A percentile compares a stretch with the other conserved stretches of the same genome.
These are phyloP conservation scores for Lethrus apterus DNA, from an alignment of 1,140 invertebrate species.

Conservation along the genomic window DNA sequence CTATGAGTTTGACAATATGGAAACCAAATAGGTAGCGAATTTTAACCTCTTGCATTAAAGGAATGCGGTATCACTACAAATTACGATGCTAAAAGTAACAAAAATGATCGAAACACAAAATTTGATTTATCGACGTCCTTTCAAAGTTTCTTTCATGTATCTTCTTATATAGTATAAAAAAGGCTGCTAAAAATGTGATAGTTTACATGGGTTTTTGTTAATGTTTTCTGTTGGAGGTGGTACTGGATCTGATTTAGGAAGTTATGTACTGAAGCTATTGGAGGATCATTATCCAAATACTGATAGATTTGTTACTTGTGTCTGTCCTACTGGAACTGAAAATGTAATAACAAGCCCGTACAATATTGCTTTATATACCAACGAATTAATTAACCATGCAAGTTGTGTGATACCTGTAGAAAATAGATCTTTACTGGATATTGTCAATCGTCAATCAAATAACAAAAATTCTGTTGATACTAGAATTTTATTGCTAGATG, in stretches of 20 bases:
- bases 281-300: conserved; percentile 46
- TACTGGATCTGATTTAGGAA: conserved; percentile 57
- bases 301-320: conserved; percentile 48
- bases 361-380: conserved; percentile 47
- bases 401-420: conserved; percentile 51
- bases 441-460: conserved; percentile 37
- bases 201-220: conserved; percentile 58
- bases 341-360: conserved; percentile 52
- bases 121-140: conserved; percentile 41
- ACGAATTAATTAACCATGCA: conserved; percentile 44
- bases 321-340: conserved; percentile 47
- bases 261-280: conserved; percentile 48
- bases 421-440: conserved; percentile 47
- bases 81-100: too few species aligned
- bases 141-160: conserved; percentile 54
- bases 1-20: conserved; percentile 69
- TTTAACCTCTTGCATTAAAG: conserved; percentile 59
- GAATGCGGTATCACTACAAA: conserved; percentile 48
- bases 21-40: conserved; percentile 62
- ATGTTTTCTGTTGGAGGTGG: conserved; percentile 62
- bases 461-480: too few species aligned
- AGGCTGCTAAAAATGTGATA: conserved; percentile 56
- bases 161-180: conserved; percentile 32
- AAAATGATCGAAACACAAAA: background rate
- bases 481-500: too few species aligned